A percentile compares a stretch with the other conserved stretches of the same genome.
These are phyloP conservation scores for Brevimyrus niger DNA, from an alignment of 2,113 vertebrate species.

Conservation along the genomic window DNA sequence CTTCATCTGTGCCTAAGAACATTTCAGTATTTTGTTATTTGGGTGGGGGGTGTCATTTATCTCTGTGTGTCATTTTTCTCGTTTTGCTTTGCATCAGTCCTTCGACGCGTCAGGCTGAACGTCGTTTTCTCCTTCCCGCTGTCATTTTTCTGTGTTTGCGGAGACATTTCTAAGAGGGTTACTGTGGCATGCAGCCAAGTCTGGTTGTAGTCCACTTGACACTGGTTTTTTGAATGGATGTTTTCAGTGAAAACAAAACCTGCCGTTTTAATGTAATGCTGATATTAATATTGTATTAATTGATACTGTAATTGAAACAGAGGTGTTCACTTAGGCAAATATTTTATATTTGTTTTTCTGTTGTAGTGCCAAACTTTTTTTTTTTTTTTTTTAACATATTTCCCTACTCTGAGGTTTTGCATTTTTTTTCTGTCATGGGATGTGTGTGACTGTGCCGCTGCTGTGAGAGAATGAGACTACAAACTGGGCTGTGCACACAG, in stretches of 20 bases:
- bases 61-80: background rate
- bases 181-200: background rate
- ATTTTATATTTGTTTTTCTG: background rate
- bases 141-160: background rate
- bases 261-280: background rate
- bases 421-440: background rate
- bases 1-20: background rate
- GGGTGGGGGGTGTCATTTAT: background rate
- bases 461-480: background rate
- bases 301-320: background rate
- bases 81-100: background rate
- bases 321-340: background rate
- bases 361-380: background rate
- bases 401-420: background rate
- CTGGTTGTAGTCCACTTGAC: background rate
- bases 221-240: background rate
- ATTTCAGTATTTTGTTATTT: background rate
- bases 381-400: background rate
- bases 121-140: background rate
- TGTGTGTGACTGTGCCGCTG: background rate
- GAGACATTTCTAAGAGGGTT: background rate
- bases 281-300: background rate
- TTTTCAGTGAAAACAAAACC: constrained; percentile 3
- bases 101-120: background rate
- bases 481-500: background rate